Base-by-base conservation (phyloP, 2,888 invertebrate genomes). In the Coecobrya sp. region DNA sequence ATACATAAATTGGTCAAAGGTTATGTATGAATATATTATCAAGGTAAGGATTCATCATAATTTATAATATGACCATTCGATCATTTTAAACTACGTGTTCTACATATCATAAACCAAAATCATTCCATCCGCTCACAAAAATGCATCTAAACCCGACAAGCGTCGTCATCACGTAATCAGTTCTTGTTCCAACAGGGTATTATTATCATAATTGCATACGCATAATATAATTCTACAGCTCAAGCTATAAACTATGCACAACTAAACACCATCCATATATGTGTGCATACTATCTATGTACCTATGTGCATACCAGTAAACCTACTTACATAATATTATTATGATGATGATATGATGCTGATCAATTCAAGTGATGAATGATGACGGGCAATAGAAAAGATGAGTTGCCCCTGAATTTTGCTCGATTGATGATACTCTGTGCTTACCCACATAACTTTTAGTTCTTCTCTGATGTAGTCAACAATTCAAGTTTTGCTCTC, bases 171-270 rank as follows among this genome's bases (percentile, higher is more conserved):
- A 94, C 94, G 93, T 94, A 93, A 94, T 94, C 94, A 93, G 93
- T 93, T 92, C 94, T 94, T 93, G 93, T 94, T 94, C 93, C 42
- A 73, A 42, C 89, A 94, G 91, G 92, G 92, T 94, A 93, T 94
- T 94, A 94, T 94, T 94, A 94, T 94, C 93, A 94, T 94, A 94
- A 94, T 94, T 94, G 93, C 92, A 92, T 87, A 88, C 93, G 93
- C 94, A 94, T 94, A 94, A 81, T 82, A 68, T 82, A 70, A 22
- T 30, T 82, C 82, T 59, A 62, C 59, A 36, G 7, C 30, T n/a
- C n/a, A 13, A 16, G 25, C 16, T 85, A 62, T 19, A 59, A 42
- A 84, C 19, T 62, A 30, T 36, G 27, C 25, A 52, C 25, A 25
- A 49, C 49, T 49, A 49, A 49, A 49, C 49, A 49, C 36, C 36